Evolutionary conservation across 2,113 vertebrate species (phyloP), one percentile per base, ranked within the genome.

Genomic region (Lamprotornis superbus): DNA sequence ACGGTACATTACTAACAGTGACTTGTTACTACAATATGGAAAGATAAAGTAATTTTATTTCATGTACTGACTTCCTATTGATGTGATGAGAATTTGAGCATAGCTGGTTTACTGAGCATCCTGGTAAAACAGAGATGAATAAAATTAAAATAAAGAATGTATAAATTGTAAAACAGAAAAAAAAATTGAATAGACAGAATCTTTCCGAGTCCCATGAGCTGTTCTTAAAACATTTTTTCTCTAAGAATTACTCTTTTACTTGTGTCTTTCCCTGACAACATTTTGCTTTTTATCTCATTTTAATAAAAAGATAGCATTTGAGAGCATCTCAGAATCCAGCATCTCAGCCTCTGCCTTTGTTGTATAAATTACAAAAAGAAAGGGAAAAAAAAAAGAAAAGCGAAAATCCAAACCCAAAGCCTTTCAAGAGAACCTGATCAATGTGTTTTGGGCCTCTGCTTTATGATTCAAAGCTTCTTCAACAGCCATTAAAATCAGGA

Each of bases 261-360:
- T 91, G 56, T 64, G 82, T 82, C 65, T 91, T 94, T 89, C 15
- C 35, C 89, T 94, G 94, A 90, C 93, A 94, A 86, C 42, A 39
- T 86, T 92, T 88, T 83, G 52, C 82, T 95, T 95, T 92, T 96
- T 59, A 96, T 97, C 93, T 89, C 24, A 35, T 71, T 89, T 94
- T 73, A 86, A 40, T 78, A 79, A 89, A 82, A 90, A 71, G 55
- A 89, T 84, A 87, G 5, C 17, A 74, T 92, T 87, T 94, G 94
- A 92, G 60, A 59, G 57, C 64, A 81, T 74, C 78, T 78, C 87
- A 77, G 61, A 94, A 91, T 73, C 33, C 65, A 79, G 47, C 46
- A 68, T 91, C 23, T 82, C 78, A 95, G 57, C 47, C 18, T 87
- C 59, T 87, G 87, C 35, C 82, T 96, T 93, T 95, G 61, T 89